Percentiles rank a stretch among this genome's conserved stretches.
Conservation (phyloP, 2,888 invertebrate genomes). For the Rhagium mordax region DNA sequence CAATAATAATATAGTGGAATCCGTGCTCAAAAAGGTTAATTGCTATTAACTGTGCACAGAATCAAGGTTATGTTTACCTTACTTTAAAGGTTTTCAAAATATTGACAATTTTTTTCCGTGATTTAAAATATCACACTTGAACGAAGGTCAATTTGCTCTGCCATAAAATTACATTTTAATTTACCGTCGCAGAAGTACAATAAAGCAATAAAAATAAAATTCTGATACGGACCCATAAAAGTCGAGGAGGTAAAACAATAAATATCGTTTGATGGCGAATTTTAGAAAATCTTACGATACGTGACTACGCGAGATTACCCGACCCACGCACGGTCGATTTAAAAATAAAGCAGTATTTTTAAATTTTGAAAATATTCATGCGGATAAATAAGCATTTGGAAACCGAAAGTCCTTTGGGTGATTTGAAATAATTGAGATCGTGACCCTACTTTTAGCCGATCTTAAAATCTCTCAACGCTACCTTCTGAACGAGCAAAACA, state of each 20-base stretch:
- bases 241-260: neutral
- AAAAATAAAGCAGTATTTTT: constrained; percentile 5
- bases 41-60: neutral
- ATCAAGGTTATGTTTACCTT: constrained; percentile 10
- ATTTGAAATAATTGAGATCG: too few relatives aligned
- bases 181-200: neutral
- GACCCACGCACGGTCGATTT: neutral
- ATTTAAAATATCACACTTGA: neutral
- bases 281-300: neutral
- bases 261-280: neutral
- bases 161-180: constrained; percentile 17
- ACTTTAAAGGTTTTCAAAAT: constrained; percentile 7
- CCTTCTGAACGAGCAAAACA: too few relatives aligned
- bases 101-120: constrained; percentile 1
- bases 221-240: neutral
- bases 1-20: neutral
- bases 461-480: too few relatives aligned
- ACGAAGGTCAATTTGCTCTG: constrained; percentile 13
- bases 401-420: neutral
- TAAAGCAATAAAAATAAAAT: constrained; percentile 3
- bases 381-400: neutral
- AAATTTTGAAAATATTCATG: neutral
- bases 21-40: neutral
- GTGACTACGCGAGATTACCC: neutral
- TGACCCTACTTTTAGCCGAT: too few relatives aligned